These are phyloP conservation scores for Linepithema humile DNA, from an alignment of 1,140 invertebrate genomes.

Conservation along the genomic window DNA sequence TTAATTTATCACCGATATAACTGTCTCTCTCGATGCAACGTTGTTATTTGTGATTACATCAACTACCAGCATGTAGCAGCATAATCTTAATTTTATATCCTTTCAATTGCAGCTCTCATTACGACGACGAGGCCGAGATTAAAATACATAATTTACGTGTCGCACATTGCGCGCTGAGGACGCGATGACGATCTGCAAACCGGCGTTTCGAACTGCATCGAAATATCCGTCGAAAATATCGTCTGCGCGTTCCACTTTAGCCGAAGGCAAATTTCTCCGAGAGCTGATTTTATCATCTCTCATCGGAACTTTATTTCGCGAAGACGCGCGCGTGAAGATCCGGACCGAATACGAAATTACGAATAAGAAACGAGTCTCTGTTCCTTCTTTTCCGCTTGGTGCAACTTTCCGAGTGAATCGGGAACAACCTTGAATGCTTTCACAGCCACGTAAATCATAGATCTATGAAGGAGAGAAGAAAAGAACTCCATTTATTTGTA, in stretches of 20 bases:
- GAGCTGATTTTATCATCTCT: constrained; percentile 66
- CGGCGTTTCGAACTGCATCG: not conserved
- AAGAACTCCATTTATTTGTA: not conserved
- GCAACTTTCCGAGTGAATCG: constrained; percentile 41
- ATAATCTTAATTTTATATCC: not conserved
- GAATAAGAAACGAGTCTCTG: constrained; percentile 59
- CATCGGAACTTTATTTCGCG: constrained; percentile 62
- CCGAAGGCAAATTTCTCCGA: constrained; percentile 42
- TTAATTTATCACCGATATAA: constrained; percentile 30
- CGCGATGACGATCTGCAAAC: not conserved
- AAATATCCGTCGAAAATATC: constrained; percentile 18
- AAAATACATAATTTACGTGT: constrained; percentile 23
- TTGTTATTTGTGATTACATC: not conserved
- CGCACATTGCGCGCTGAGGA: not conserved
- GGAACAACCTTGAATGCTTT: constrained; percentile 9
- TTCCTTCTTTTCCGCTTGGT: constrained; percentile 49
- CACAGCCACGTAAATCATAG: constrained; percentile 1
- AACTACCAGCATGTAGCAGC: not conserved
- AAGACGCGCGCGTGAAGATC: not conserved
- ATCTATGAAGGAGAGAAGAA: not conserved
- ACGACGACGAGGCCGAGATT: not conserved
- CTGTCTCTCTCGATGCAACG: not conserved
- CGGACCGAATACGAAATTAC: constrained; percentile 65
- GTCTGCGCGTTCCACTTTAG: not conserved
- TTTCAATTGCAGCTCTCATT: not conserved